Evolutionary conservation across 2,797 vertebrate species (phyloP), one percentile per base, ranked within the genome.

Genomic region (Xiphophorus birchmanni): DNA sequence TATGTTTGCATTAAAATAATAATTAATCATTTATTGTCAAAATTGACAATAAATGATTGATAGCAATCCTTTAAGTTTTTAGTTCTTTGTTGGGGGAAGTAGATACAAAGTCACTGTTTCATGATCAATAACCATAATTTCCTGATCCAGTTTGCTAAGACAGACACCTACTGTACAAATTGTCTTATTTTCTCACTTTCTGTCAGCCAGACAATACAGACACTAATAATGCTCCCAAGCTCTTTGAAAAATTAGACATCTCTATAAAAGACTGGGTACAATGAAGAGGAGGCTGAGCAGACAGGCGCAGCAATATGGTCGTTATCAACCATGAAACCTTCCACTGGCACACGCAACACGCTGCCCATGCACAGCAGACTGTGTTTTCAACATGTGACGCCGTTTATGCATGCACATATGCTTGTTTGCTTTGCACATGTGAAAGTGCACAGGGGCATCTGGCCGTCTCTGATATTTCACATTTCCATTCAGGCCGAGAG

Each of bases 401-500:
- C 76, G 35, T 77, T 77, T 76, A 32, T 18, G 26, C 48, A 18
- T 48, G 44, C 71, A 76, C 73, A 47, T 77, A 48, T 48, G 75
- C 63, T 37, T 79, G 40, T 69, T 60, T 73, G 63, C 86, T 56
- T 80, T 85, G 80, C 80, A 81, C 80, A 80, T 75, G 76, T 82
- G 76, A 77, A 48, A 50, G 67, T 21, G 40, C 29, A 52, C 23
- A 45, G 74, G 90, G 91, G 88, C 83, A 92, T 93, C 89, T 93
- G 92, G 86, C 74, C 77, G 74, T 84, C 84, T 80, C 45, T 87
- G 80, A 82, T 83, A 73, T 80, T 88, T 84, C 87, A 87, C 84
- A 91, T 87, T 86, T 87, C 73, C 83, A 89, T 91, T 88, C 86
- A 90, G 86, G 78, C 89, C 84, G 84, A 86, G 89, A 88, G 87